Percentiles rank a stretch among this genome's conserved stretches.
Conservation (phyloP, 2,797 vertebrate genomes). For the Synaphobranchus kaupii region DNA sequence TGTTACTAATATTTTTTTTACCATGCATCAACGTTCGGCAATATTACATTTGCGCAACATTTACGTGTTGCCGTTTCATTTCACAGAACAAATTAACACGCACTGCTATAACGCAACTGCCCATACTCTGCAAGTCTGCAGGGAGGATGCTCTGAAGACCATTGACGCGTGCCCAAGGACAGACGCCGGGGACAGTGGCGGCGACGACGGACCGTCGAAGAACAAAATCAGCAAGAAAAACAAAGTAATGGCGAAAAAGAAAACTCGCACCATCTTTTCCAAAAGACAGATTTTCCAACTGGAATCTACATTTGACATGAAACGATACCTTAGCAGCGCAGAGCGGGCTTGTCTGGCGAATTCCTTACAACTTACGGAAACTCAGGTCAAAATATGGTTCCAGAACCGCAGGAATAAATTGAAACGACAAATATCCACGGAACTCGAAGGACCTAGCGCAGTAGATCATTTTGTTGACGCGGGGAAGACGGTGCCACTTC, state of each 20-base stretch:
- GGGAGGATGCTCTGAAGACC: constrained; percentile 51
- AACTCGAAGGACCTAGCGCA: constrained; percentile 70
- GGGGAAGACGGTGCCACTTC: constrained; percentile 73
- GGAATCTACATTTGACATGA: constrained; percentile 83
- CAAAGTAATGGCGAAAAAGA: constrained; percentile 76
- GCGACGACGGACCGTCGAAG: constrained; percentile 54
- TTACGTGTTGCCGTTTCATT: constrained; percentile 21
- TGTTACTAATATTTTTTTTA: neutral
- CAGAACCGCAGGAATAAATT: constrained; percentile 85
- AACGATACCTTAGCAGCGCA: constrained; percentile 84
- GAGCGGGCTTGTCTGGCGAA: constrained; percentile 85
- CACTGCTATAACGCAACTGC: constrained; percentile 46
- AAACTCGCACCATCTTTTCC: constrained; percentile 87
- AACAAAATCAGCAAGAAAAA: constrained; percentile 64
- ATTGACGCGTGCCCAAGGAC: constrained; percentile 51
- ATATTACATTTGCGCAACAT: neutral
- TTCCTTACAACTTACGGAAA: constrained; percentile 82
- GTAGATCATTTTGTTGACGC: constrained; percentile 65
- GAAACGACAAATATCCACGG: constrained; percentile 79
- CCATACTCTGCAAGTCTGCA: constrained; percentile 43
- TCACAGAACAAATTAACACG: constrained; percentile 56
- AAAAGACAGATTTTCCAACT: constrained; percentile 85
- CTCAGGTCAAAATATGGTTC: constrained; percentile 83
- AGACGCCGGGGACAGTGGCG: constrained; percentile 72
- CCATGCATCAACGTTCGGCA: neutral